Percentiles rank a stretch among this genome's conserved stretches.
Conservation (phyloP, 2,113 vertebrate genomes). For the Atherinomorus stipes region DNA sequence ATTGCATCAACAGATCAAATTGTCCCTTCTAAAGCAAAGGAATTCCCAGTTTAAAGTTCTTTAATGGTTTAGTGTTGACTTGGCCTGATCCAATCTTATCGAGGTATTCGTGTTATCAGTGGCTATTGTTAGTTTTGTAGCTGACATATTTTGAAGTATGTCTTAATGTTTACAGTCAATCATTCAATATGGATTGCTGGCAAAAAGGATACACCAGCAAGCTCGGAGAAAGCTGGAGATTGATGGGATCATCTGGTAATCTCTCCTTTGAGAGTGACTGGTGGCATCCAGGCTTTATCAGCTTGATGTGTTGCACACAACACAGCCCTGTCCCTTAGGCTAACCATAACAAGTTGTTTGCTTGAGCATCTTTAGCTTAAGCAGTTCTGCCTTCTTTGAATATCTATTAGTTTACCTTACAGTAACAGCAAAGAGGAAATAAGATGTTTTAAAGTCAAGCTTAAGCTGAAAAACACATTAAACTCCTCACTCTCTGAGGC, state of each 20-base stretch:
- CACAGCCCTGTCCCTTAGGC: conserved; percentile 25
- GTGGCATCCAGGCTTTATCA: conserved; percentile 43
- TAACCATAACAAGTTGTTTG: conserved; percentile 10
- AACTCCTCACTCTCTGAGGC: conserved; percentile 34
- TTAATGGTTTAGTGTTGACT: no score
- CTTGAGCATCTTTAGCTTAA: conserved; percentile 14
- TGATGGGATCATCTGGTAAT: conserved; percentile 56
- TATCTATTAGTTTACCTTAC: conserved; percentile 15
- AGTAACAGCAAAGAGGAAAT: not conserved
- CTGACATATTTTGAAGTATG: not conserved
- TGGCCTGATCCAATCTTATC: no score
- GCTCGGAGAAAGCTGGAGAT: conserved; percentile 38
- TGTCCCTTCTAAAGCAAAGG: no score
- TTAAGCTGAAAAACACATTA: conserved; percentile 25
- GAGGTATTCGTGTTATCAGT: no score
- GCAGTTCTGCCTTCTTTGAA: conserved; percentile 16
- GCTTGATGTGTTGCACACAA: conserved; percentile 43
- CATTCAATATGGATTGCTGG: conserved; percentile 25
- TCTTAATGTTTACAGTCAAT: conserved; percentile 17
- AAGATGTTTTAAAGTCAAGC: conserved; percentile 16
- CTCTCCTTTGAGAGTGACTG: conserved; percentile 36
- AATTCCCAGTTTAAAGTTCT: no score
- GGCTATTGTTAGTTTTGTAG: no score
- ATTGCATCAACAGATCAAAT: no score
- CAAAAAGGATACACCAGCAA: conserved; percentile 33